Conservation (phyloP, 1,140 invertebrate genomes). For the Globodera rostochiensis region DNA sequence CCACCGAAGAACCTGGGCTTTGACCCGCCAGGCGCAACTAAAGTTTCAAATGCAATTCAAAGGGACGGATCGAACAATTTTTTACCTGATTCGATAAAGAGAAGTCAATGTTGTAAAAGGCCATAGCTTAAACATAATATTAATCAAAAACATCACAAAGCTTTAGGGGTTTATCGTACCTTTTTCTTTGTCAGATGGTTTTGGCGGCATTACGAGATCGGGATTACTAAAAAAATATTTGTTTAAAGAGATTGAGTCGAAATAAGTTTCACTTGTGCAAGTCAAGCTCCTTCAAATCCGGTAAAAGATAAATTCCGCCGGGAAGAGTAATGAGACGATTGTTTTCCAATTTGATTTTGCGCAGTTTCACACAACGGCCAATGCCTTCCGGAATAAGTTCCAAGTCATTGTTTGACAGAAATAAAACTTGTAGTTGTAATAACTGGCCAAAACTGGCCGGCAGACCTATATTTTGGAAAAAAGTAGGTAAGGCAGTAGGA, state of each 20-base stretch:
- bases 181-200: conserved; percentile 76
- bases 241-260: conserved; percentile 8
- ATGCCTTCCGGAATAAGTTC: conserved; percentile 99
- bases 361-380: conserved; percentile 91
- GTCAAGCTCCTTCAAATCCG: conserved; percentile 73
- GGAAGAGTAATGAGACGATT: conserved; percentile 94
- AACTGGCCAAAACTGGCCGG: conserved; percentile 96
- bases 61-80: conserved; percentile 13
- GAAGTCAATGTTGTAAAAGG: conserved; percentile 98
- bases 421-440: conserved; percentile 88
- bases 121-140: conserved; percentile 25
- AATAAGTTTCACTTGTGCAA: conserved; percentile 55
- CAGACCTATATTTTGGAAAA: conserved; percentile 74
- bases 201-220: conserved; percentile 94
- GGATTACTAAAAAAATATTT: conserved; percentile 74
- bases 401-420: conserved; percentile 89
- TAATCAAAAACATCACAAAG: background rate
- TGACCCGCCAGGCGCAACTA: conserved; percentile 89
- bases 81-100: conserved; percentile 77
- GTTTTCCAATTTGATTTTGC: conserved; percentile 87
- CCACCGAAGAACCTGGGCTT: conserved; percentile 75
- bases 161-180: background rate
- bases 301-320: conserved; percentile 92
- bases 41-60: conserved; percentile 20
- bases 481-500: background rate